Evolutionary conservation across 2,113 vertebrate species (phyloP), one percentile per base, ranked within the genome.

Genomic region (Alosa alosa): DNA sequence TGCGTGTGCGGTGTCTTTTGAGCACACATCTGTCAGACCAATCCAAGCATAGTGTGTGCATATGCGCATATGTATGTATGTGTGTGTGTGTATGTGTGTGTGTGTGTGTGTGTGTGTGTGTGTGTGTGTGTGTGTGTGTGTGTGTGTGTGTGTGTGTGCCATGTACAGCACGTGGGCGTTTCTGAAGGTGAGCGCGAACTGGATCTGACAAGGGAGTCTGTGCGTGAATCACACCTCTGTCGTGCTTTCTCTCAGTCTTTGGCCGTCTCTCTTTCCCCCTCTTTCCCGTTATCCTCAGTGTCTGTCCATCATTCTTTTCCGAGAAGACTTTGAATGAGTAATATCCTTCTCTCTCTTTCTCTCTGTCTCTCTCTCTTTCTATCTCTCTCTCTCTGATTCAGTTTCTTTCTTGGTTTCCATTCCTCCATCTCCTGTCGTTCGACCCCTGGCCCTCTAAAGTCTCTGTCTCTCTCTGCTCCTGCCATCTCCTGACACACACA

Each of bases 81-180:
- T 10, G n/a, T n/a, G 8, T 22, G 11, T 22, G 55, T 83, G 83
- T 64, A 46, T 3, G 60, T n/a, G 60, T 47, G 60, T 75, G 83
- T 47, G 44, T 84, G 82, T 50, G 81, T 86, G 83, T 84, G 89
- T 82, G 86, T 46, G 64, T 87, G 87, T 83, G 47, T 86, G 84
- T 83, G 87, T 84, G 87, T 87, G 87, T 60, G 55, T 22, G 17
- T 22, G 55, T 6, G 17, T 22, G 55, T 6, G 3, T 60, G 55
- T 22, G 17, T 60, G 55, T 22, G 17, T 25, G 60, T 25, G 20
- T 64, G 22, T 25, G 60, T 31, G 60, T 68, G 60, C 60, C 60
- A 25, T 68, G 60, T 31, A 68, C 60, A 68, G 60, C n/a, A 13
- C 60, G 60, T 68, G 60, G 60, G 60, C 10, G 60, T 68, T 25